phyloP scores from a whole-genome alignment of 2,113 vertebrate species.

The Geococcyx californianus region DNA sequence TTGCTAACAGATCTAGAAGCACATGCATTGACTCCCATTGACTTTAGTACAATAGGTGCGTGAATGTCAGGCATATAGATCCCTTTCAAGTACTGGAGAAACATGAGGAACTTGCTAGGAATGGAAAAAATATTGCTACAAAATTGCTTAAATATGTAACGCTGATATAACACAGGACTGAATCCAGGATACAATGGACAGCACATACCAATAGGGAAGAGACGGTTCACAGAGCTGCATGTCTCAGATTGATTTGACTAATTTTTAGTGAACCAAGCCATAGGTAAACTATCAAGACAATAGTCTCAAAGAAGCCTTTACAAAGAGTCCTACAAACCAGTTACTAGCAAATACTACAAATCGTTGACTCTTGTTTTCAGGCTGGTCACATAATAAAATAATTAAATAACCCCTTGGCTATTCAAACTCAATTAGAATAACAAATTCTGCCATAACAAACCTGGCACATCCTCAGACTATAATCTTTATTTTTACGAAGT shows the following conservation, averaged over 20 bases:
- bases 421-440: background rate
- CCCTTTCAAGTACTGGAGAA: background rate
- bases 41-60: accelerated
- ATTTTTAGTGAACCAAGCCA: background rate
- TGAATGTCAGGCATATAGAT: background rate
- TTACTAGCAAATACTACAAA: background rate
- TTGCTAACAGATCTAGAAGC: background rate
- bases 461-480: background rate
- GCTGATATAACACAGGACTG: background rate
- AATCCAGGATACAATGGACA: background rate
- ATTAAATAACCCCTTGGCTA: background rate
- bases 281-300: background rate
- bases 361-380: background rate
- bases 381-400: background rate
- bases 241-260: background rate
- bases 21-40: background rate
- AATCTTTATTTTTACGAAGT: background rate
- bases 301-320: background rate
- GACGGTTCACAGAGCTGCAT: background rate
- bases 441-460: background rate
- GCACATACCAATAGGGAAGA: background rate
- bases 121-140: background rate
- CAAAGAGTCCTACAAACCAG: background rate
- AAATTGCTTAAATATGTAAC: background rate
- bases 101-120: background rate